Conservation (phyloP, 2,797 vertebrate species). For the Threskiornis aethiopicus region DNA sequence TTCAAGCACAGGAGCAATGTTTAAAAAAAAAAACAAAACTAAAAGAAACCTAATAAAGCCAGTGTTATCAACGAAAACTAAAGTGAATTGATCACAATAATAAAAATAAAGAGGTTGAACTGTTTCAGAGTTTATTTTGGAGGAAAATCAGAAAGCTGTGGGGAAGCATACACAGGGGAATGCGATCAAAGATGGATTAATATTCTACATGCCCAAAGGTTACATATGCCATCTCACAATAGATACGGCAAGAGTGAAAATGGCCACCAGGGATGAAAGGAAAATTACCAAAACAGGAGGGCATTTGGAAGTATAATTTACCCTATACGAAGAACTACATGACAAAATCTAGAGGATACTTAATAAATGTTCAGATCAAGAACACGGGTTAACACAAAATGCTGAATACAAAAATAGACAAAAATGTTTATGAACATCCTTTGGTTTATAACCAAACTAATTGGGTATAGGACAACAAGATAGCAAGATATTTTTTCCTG, state of each 20-base stretch:
- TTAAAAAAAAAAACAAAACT: neutral
- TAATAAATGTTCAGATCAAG: neutral
- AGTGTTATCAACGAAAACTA: neutral
- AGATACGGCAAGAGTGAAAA: neutral
- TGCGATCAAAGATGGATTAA: neutral
- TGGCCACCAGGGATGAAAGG: neutral
- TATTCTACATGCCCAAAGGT: conserved; percentile 8
- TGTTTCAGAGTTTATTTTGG: neutral
- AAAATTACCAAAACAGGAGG: neutral
- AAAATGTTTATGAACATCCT: neutral
- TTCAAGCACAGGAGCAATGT: neutral
- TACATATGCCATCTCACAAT: neutral
- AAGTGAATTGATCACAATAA: neutral
- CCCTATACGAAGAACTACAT: neutral
- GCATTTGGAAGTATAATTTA: neutral
- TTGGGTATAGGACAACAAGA: neutral
- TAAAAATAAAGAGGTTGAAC: neutral
- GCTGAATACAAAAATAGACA: neutral
- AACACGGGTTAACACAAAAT: neutral
- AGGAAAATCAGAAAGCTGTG: neutral
- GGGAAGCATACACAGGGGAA: neutral
- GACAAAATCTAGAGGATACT: neutral
- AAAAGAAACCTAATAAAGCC: neutral
- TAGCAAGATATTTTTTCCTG: neutral
- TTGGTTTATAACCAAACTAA: neutral